A percentile compares a stretch with the other conserved stretches of the same genome.
Evolutionary conservation across 92 coral and sea anemone genomes (phyloP).

Genomic region (Pocillopora grandis): DNA sequence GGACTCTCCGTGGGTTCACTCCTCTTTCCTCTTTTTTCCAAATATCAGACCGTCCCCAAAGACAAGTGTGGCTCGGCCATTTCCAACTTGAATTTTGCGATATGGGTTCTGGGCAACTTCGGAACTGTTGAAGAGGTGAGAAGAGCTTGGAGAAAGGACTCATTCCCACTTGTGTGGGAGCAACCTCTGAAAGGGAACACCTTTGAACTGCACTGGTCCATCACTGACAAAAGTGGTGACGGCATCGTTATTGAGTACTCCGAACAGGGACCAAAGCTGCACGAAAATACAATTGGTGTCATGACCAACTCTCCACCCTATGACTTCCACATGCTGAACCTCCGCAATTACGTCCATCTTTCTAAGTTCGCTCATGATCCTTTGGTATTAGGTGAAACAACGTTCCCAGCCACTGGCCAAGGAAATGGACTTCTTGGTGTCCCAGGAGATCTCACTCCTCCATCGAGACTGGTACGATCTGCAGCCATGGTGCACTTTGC

Average conservation of each 20-base stretch:
- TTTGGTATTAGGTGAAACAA: background rate
- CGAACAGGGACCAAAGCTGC: background rate
- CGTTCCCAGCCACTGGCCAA: background rate
- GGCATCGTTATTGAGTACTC: slow-evolving; percentile 23
- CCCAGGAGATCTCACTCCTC: slow-evolving; percentile 23
- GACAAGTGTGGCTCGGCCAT: slow-evolving; percentile 5
- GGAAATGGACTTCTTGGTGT: slow-evolving; percentile 12
- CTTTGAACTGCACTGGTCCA: slow-evolving; percentile 13
- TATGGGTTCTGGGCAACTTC: slow-evolving; percentile 41
- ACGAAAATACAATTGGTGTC: slow-evolving; percentile 6
- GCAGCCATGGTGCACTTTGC: slow-evolving; percentile 21
- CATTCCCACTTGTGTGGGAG: slow-evolving; percentile 29
- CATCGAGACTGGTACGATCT: slow-evolving; percentile 22
- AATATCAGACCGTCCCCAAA: slow-evolving; percentile 7
- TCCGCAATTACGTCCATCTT: slow-evolving; percentile 23
- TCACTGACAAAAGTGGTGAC: slow-evolving; percentile 15
- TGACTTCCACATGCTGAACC: slow-evolving; percentile 24
- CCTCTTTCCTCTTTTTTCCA: slow-evolving; percentile 13
- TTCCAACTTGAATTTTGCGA: background rate
- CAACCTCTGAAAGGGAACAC: background rate
- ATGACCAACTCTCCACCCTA: slow-evolving; percentile 26
- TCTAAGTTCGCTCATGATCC: slow-evolving; percentile 1
- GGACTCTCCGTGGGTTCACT: slow-evolving; percentile 28
- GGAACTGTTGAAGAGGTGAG: slow-evolving; percentile 13
- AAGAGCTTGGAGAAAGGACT: background rate